Evolutionary conservation across 2,113 vertebrate genomes (phyloP).

Genomic region (Microcebus murinus): DNA sequence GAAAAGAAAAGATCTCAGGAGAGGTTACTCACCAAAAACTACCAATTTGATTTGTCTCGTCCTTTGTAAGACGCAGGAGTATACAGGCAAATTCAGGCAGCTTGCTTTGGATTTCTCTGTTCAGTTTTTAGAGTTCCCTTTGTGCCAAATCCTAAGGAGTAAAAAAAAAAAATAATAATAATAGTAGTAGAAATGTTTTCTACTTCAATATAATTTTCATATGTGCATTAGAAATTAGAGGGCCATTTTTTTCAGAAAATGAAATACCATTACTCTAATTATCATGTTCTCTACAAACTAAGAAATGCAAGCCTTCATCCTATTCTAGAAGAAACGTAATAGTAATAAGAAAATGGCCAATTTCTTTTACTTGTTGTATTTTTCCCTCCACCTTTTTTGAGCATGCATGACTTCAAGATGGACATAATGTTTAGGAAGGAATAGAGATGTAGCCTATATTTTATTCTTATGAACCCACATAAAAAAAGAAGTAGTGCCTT

Average conservation of each 20-base stretch:
- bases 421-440: not conserved
- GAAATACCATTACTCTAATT: not conserved
- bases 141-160: constrained; percentile 29
- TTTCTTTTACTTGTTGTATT: not conserved
- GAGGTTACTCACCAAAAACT: constrained; percentile 41
- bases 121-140: constrained; percentile 10
- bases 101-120: constrained; percentile 22
- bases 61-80: not conserved
- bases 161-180: not conserved
- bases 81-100: not conserved
- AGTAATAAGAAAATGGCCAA: not conserved
- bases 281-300: not conserved
- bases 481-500: not conserved
- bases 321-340: not conserved
- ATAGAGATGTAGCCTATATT: not conserved
- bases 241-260: not conserved
- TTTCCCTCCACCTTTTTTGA: not conserved
- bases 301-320: not conserved
- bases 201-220: constrained; percentile 10
- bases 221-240: not conserved
- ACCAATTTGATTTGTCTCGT: not conserved
- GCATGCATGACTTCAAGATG: not conserved
- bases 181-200: not conserved
- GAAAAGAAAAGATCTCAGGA: not conserved
- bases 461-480: not conserved